phyloP scores from a whole-genome alignment of 2,797 vertebrate species.

The Sebastes vulpes region DNA sequence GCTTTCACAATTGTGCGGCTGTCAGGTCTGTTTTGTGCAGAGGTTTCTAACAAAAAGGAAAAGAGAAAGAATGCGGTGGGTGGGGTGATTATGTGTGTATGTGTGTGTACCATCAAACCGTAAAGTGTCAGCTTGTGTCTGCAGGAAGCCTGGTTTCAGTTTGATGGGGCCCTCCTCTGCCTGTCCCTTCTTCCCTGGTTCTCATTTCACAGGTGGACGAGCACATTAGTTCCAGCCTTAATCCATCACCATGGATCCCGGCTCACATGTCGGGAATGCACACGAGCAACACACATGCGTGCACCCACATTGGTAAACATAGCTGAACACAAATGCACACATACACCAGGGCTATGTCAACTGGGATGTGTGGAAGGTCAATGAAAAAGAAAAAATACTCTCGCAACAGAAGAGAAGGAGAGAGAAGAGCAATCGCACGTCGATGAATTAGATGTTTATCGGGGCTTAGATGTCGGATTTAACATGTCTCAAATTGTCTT shows the following conservation, averaged over 20 bases:
- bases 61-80: not conserved
- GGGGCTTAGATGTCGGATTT: not conserved
- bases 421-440: not conserved
- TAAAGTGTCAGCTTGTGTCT: conserved; percentile 62
- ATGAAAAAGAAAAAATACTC: not conserved
- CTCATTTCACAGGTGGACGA: conserved; percentile 86
- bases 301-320: conserved; percentile 19
- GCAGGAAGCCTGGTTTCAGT: conserved; percentile 52
- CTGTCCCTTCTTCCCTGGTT: conserved; percentile 60
- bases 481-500: conserved; percentile 1
- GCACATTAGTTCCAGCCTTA: conserved; percentile 81
- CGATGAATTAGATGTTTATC: conserved; percentile 1
- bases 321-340: not conserved
- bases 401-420: not conserved
- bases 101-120: conserved; percentile 40
- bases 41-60: conserved; percentile 16
- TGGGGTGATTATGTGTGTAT: not conserved
- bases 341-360: not conserved
- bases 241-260: conserved; percentile 72
- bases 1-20: conserved; percentile 16
- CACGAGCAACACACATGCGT: not conserved
- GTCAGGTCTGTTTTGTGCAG: conserved; percentile 40
- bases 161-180: conserved; percentile 45
- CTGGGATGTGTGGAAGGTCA: not conserved
- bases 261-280: conserved; percentile 38